Conservation (phyloP, 2,888 invertebrate species). For the Sacculina carcini region DNA sequence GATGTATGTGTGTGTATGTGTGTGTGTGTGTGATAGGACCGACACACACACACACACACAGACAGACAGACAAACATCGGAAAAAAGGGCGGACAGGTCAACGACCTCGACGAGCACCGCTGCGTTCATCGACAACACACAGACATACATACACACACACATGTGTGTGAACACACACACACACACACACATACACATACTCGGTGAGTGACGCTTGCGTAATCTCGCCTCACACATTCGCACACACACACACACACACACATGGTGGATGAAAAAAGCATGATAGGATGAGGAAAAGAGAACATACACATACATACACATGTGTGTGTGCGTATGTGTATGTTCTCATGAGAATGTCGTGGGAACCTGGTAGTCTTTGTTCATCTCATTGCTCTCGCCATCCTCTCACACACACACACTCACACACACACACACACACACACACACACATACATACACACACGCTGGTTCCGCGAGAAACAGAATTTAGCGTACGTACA, state of each 20-base stretch:
- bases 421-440: neutral
- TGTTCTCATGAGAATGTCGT: neutral
- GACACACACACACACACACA: too few species aligned
- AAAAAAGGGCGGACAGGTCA: neutral
- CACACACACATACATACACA: neutral
- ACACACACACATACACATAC: neutral
- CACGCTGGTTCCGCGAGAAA: neutral
- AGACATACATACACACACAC: neutral
- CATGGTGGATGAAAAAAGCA: neutral
- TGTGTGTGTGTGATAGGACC: too few species aligned
- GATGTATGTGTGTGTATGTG: too few species aligned
- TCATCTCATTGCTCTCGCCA: neutral
- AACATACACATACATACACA: neutral
- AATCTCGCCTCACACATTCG: neutral
- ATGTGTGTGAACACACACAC: neutral
- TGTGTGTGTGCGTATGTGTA: neutral
- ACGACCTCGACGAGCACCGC: neutral
- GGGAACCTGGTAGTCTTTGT: neutral
- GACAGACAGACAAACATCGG: neutral
- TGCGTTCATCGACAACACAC: neutral
- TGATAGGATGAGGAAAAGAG: neutral
- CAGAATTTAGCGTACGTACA: neutral
- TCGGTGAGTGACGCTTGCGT: neutral
- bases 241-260: neutral
- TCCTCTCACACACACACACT: neutral